Conservation (phyloP, 2,797 vertebrate species). For the Paratrypauchen microcephalus region DNA sequence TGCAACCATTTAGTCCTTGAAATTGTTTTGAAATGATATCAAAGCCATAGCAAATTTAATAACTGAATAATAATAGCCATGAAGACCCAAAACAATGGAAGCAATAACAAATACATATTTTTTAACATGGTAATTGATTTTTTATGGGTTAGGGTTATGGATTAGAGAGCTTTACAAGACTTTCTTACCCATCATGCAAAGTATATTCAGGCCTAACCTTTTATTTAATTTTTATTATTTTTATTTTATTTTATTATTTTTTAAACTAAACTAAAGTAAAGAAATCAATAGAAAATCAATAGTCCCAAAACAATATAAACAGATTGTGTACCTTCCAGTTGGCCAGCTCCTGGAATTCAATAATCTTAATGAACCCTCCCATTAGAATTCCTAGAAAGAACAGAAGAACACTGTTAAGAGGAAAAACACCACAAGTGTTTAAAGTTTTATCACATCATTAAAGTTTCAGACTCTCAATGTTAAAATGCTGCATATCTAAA, state of each 20-base stretch:
- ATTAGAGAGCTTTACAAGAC: neutral
- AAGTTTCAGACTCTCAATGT: constrained; percentile 14
- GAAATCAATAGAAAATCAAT: neutral
- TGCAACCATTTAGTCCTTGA: neutral
- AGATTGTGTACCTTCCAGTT: constrained; percentile 92
- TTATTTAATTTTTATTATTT: neutral
- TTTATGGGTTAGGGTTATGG: neutral
- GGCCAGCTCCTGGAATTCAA: constrained; percentile 95
- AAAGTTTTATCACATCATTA: constrained; percentile 28
- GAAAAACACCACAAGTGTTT: constrained; percentile 20
- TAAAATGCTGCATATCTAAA: constrained; percentile 14
- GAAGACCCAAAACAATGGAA: neutral
- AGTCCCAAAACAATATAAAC: neutral
- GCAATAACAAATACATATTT: neutral
- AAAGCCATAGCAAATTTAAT: neutral
- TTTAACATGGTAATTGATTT: neutral
- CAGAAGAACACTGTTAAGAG: constrained; percentile 14
- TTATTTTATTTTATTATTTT: too few species aligned
- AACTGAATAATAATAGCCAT: too few species aligned
- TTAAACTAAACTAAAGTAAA: constrained; percentile 1
- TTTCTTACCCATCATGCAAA: neutral
- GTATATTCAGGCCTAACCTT: neutral
- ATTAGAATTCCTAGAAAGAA: constrained; percentile 91
- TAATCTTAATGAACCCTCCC: constrained; percentile 98
- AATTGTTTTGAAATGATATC: neutral